Conservation (phyloP, 2,797 vertebrate species). For the Parambassis ranga region DNA sequence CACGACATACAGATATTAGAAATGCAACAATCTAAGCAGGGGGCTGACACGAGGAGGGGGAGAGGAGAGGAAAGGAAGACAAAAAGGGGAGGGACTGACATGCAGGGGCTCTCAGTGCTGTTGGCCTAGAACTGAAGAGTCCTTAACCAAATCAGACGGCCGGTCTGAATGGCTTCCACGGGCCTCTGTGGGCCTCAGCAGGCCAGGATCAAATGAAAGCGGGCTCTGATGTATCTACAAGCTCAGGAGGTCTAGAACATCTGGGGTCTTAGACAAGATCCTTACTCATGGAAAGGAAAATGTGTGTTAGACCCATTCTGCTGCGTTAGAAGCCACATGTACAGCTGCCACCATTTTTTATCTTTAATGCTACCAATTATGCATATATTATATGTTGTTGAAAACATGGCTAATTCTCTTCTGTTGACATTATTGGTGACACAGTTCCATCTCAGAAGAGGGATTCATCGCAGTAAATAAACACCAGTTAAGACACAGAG, state of each 20-base stretch:
- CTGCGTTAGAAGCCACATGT: no score
- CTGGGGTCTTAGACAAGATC: conserved; percentile 47
- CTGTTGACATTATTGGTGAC: conserved; percentile 8
- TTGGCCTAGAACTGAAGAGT: conserved; percentile 57
- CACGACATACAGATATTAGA: conserved; percentile 45
- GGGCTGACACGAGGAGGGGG: conserved; percentile 14
- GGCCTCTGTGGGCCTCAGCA: conserved; percentile 48
- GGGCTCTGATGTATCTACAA: conserved; percentile 46
- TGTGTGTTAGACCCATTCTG: background rate
- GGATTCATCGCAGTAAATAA: conserved; percentile 52
- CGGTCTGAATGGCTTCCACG: conserved; percentile 46
- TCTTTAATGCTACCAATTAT: no score
- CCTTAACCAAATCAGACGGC: conserved; percentile 64
- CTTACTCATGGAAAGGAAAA: conserved; percentile 23
- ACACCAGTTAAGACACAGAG: conserved; percentile 41
- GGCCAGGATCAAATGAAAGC: conserved; percentile 53
- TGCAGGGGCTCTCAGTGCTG: conserved; percentile 49
- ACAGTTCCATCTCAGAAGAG: conserved; percentile 10
- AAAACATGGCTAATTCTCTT: background rate
- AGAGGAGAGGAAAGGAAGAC: background rate
- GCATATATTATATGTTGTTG: background rate
- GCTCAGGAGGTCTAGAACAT: conserved; percentile 41
- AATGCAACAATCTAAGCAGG: conserved; percentile 37
- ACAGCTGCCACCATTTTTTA: no score
- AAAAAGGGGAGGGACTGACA: conserved; percentile 43